Evolutionary conservation across 2,113 vertebrate species (phyloP).

Genomic region (Thamnaconus septentrionalis): DNA sequence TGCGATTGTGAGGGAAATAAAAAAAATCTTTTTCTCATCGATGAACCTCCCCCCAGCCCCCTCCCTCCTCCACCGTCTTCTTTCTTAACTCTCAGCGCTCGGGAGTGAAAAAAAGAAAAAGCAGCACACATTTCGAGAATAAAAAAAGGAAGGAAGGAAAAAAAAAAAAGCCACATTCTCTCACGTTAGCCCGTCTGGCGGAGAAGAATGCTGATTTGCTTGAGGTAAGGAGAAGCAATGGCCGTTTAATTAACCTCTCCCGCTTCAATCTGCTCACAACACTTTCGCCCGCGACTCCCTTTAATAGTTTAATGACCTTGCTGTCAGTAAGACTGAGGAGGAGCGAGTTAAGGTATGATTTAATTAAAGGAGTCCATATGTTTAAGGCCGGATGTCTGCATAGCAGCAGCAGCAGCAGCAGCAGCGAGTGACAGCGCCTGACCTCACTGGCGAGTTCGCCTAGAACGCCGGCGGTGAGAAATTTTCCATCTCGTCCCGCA

Average conservation of each 20-base stretch:
- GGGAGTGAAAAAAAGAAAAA: background rate
- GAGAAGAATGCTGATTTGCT: conserved; percentile 74
- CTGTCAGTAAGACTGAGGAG: conserved; percentile 76
- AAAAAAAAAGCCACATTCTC: conserved; percentile 53
- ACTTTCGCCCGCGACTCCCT: conserved; percentile 74
- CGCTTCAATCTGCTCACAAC: conserved; percentile 74
- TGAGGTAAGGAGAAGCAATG: conserved; percentile 73
- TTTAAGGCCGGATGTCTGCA: conserved; percentile 65
- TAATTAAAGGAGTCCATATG: conserved; percentile 77
- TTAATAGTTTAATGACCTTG: conserved; percentile 82
- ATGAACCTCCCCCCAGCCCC: conserved; percentile 42
- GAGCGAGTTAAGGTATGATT: conserved; percentile 76
- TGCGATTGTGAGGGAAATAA: conserved; percentile 43
- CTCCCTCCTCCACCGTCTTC: too few relatives aligned
- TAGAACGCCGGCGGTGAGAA: too few relatives aligned
- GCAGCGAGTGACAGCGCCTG: conserved; percentile 56
- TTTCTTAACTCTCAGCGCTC: background rate
- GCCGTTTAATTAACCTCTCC: conserved; percentile 80
- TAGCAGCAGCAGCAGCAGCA: conserved; percentile 60
- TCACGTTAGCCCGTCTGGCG: conserved; percentile 59
- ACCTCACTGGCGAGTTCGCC: too few relatives aligned
- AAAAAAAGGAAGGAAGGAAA: conserved; percentile 15
- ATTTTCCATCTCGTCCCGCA: conserved; percentile 53
- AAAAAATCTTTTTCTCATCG: conserved; percentile 22
- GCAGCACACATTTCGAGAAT: background rate